A percentile compares a stretch with the other conserved stretches of the same genome.
phyloP scores from a whole-genome alignment of 2,888 invertebrate genomes.

The Xanthorhoe designata region DNA sequence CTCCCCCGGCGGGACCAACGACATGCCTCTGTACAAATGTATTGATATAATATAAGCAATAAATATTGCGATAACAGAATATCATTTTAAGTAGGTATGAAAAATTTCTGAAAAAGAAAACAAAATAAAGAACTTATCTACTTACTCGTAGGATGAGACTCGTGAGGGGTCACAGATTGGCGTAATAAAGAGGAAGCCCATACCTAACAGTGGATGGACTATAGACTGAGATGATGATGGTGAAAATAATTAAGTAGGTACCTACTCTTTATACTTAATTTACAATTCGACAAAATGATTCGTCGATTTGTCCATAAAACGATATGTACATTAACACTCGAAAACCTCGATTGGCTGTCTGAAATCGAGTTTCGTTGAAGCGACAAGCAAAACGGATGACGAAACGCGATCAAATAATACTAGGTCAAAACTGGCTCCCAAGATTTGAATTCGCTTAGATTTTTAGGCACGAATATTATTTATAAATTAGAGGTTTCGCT shows the following conservation, averaged over 20 bases:
- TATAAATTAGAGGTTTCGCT: neutral
- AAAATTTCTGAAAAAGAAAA: no score
- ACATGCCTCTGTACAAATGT: slow-evolving; percentile 80
- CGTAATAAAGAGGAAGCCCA: no score
- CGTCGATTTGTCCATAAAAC: neutral
- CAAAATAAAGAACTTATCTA: no score
- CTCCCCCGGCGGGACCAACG: slow-evolving; percentile 84
- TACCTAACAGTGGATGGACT: no score
- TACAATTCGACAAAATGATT: neutral
- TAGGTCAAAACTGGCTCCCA: neutral
- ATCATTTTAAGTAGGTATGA: no score
- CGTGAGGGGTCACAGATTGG: no score
- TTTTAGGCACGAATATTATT: neutral
- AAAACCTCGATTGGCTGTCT: neutral
- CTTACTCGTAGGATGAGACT: no score
- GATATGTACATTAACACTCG: neutral
- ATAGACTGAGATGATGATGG: no score
- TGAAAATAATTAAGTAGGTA: no score
- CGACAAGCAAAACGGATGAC: neutral
- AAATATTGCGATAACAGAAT: no score
- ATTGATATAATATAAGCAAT: no score
- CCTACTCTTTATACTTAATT: neutral
- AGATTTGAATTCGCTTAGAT: neutral
- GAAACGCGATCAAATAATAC: neutral
- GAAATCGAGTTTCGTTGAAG: neutral